Percentiles rank a stretch among this genome's conserved stretches.
Evolutionary conservation across 2,113 vertebrate genomes (phyloP).

Genomic region (Noctilio leporinus): DNA sequence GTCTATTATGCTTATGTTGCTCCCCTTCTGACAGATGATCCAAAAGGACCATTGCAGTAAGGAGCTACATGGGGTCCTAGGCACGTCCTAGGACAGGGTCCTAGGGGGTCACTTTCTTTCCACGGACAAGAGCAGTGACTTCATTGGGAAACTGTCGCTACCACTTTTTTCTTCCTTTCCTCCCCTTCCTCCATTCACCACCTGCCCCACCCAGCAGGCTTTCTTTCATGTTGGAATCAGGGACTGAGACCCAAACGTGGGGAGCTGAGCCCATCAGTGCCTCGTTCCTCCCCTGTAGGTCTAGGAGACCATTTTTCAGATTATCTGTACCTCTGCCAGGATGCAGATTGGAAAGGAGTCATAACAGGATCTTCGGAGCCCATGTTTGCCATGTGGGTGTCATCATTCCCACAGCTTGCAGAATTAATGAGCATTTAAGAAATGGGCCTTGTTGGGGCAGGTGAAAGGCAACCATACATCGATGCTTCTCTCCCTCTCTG

Average conservation of each 20-base stretch:
- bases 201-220: not conserved
- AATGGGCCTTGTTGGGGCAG: too few relatives aligned
- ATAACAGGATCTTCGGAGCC: slow-evolving; percentile 67
- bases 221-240: not conserved
- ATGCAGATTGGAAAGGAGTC: slow-evolving; percentile 52
- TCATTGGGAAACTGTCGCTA: not conserved
- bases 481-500: too few relatives aligned
- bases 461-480: too few relatives aligned
- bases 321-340: slow-evolving; percentile 46
- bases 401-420: slow-evolving; percentile 62
- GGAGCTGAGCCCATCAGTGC: not conserved
- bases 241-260: not conserved
- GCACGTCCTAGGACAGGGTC: not conserved
- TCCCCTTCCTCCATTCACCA: not conserved
- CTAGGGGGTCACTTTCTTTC: not conserved
- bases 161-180: not conserved
- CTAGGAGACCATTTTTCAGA: not conserved
- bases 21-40: not conserved
- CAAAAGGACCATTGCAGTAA: not conserved
- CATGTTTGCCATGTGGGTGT: slow-evolving; percentile 52
- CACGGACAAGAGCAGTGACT: not conserved
- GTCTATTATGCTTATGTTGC: not conserved
- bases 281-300: not conserved
- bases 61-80: not conserved
- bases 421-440: slow-evolving; percentile 72